Base-by-base conservation (phyloP, 2,888 invertebrate genomes). In the Brenthis hecate region DNA sequence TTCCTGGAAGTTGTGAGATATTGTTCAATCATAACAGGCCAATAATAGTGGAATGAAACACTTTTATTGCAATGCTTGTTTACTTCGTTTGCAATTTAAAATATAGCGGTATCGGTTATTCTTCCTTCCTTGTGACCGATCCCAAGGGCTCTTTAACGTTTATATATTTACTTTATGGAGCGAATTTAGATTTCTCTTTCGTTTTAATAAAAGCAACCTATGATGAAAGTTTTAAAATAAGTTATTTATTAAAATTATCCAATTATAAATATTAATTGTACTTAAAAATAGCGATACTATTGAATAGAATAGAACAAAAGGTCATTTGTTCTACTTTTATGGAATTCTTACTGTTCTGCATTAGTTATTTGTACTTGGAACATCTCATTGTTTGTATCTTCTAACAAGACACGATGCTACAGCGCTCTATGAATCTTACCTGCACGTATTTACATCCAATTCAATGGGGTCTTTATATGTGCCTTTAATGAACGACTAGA, bases 1-100 rank as follows among this genome's bases (percentile, higher is more conserved):
- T 92, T 92, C 91, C 91, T 88, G 89, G 89, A 92, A 91, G 82
- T 84, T 81, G 83, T 56, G 28, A 56, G 23, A 62, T 56, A 61
- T 61, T 13, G 28, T 53, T 53, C 53, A 62, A 62, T 53, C 62
- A 8, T 60, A 53, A 62, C 53, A 19, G 8, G 13, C 14, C 53
- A 62, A 62, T 62, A 62, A 48, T 62, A 62, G 62, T 62, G 51
- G 53, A 62, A 62, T 53, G 16, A 53, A 62, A 50, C 28, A 28
- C 56, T 32, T 32, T 32, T 32, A 56, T 6, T 16, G 36, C 32
- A n/a, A 56, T n/a, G n/a, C n/a, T 56, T 56, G n/a, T 56, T 16
- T 56, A 36, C n/a, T n/a, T 56, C 6, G 16, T 51, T 51, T 51
- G 51, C 16, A 36, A 36, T 14, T 32, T 32, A 28, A 56, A 23